Evolutionary conservation across 2,113 vertebrate species (phyloP), one percentile per base, ranked within the genome.

Genomic region (Nettapus auritus): DNA sequence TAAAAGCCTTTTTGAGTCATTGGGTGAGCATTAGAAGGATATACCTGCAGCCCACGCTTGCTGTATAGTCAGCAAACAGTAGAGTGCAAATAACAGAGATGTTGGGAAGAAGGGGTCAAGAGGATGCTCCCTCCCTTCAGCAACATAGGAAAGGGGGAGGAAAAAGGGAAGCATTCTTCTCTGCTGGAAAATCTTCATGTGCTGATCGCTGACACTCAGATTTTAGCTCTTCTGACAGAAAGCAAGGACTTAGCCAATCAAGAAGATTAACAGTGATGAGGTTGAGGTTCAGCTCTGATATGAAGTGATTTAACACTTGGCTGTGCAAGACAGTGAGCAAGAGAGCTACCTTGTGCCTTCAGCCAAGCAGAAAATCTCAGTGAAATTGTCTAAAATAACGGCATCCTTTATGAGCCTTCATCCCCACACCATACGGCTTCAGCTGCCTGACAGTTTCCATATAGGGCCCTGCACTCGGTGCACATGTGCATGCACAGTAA

Each of bases 301-400:
- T 59, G 81, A 93, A 95, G 95, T 71, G 92, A 97, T 96, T 97
- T 96, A 97, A 96, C 88, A 96, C 86, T 97, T 64, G 86, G 91
- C 94, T 92, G 81, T 97, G 91, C 92, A 92, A 95, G 96, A 96
- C 71, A 73, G 38, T 0, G 3, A 93, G 82, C 8, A 38, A 96
- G 95, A 93, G 81, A 96, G 92, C 96, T 97, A 98, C 97, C 98
- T 98, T 98, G 97, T 98, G 98, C 98, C 96, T 98, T 96, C 97
- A 97, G 90, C 96, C 96, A 93, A 98, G 98, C 98, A 97, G 98
- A 98, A 99, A 98, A 98, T 98, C 97, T 97, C 97, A 93, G 95
- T 88, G 96, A 98, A 98, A 98, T 98, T 98, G 98, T 97, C 98
- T 98, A 97, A 97, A 83, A 98, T 95, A 97, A 98, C 55, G 40